Conservation (phyloP, 1,140 invertebrate species). For the Sycophaga agraensis region DNA sequence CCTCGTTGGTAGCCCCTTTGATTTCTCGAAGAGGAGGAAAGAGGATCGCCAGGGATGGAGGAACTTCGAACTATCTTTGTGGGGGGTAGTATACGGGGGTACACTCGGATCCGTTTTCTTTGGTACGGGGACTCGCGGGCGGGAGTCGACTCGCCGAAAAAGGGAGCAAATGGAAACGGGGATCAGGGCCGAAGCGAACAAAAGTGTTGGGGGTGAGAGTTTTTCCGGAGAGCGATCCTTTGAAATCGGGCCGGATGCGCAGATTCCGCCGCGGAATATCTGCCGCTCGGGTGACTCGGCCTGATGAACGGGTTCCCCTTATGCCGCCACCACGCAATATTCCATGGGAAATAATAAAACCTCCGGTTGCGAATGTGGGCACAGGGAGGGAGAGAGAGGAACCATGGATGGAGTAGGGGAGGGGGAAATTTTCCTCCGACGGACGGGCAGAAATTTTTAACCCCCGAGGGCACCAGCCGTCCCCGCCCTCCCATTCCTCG, state of each 20-base stretch:
- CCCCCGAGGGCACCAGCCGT: not conserved
- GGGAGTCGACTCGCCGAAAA: not conserved
- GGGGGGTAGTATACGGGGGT: not conserved
- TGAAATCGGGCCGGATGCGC: conserved; percentile 42
- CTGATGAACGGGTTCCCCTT: conserved; percentile 42
- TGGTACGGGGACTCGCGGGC: not conserved
- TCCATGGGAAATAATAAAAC: conserved; percentile 41
- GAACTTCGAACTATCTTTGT: too few relatives aligned
- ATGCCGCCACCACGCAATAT: conserved; percentile 34
- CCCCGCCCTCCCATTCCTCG: not conserved
- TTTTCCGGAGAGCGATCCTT: conserved; percentile 33
- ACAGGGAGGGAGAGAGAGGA: not conserved
- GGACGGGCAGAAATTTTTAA: not conserved
- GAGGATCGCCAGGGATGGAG: not conserved
- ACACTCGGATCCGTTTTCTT: not conserved
- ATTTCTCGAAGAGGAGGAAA: conserved; percentile 12
- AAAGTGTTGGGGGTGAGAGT: conserved; percentile 29
- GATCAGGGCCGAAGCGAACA: conserved; percentile 13
- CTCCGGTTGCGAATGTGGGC: not conserved
- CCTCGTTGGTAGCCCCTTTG: too few relatives aligned
- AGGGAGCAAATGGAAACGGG: not conserved
- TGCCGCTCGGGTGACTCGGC: conserved; percentile 45
- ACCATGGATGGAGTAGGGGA: not conserved
- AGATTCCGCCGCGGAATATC: conserved; percentile 31
- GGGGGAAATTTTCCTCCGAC: not conserved